phyloP scores from a whole-genome alignment of 2,888 invertebrate genomes.

The Clivina fossor region DNA sequence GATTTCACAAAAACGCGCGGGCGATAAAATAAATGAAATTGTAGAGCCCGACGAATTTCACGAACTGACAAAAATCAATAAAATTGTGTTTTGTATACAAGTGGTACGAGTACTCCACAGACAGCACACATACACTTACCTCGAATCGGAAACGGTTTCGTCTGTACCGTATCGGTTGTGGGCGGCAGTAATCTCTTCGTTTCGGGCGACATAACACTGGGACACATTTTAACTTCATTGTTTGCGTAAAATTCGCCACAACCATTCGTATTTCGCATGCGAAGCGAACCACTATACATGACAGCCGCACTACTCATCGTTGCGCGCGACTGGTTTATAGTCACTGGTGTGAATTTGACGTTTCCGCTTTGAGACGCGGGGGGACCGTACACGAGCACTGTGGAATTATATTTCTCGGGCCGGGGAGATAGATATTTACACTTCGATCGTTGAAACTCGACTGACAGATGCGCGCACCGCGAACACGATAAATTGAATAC shows the following conservation, averaged over 20 bases:
- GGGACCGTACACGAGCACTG: no score
- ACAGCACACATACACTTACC: no score
- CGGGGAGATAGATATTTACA: neutral
- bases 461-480: slow-evolving; percentile 16
- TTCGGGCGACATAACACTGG: slow-evolving; percentile 72
- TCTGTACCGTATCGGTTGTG: slow-evolving; percentile 82
- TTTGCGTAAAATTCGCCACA: slow-evolving; percentile 37
- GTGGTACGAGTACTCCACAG: no score
- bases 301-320: slow-evolving; percentile 50
- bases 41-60: no score
- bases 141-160: slow-evolving; percentile 85
- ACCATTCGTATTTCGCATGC: slow-evolving; percentile 48
- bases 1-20: no score
- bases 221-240: slow-evolving; percentile 55
- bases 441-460: slow-evolving; percentile 12
- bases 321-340: no score
- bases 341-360: slow-evolving; percentile 24
- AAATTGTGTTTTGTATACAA: no score
- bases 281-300: slow-evolving; percentile 49
- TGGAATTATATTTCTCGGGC: no score
- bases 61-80: no score
- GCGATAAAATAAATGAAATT: no score
- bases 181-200: slow-evolving; percentile 71
- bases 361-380: no score
- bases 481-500: slow-evolving; percentile 5